A percentile compares a stretch with the other conserved stretches of the same genome.
These are phyloP conservation scores for Caenorhabditis wallacei DNA, from an alignment of 2,888 invertebrate species.

Conservation along the genomic window DNA sequence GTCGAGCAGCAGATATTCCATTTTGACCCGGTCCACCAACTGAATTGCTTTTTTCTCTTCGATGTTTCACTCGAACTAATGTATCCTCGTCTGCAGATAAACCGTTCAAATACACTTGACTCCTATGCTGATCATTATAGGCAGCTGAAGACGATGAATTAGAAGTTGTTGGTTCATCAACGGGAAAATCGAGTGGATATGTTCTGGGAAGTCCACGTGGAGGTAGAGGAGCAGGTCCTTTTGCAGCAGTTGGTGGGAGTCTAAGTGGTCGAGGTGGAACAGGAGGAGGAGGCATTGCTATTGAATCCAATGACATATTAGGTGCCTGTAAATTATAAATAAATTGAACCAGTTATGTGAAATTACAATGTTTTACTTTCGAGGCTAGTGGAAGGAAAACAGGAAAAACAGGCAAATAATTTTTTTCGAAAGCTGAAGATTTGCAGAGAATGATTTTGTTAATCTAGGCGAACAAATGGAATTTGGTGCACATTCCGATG, in stretches of 20 bases:
- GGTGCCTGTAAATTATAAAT: conserved; percentile 48
- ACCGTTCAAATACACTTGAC: conserved; percentile 73
- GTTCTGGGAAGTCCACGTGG: conserved; percentile 70
- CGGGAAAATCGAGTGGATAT: conserved; percentile 73
- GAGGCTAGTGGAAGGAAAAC: too few species aligned
- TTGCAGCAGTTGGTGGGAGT: conserved; percentile 67
- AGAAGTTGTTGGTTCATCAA: conserved; percentile 74
- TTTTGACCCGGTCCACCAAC: conserved; percentile 55
- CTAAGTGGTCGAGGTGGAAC: conserved; percentile 69
- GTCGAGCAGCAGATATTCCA: conserved; percentile 19
- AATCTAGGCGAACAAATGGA: too few species aligned
- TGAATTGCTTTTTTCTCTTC: conserved; percentile 74
- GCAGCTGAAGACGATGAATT: conserved; percentile 26
- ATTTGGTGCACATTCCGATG: too few species aligned
- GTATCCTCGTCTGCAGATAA: conserved; percentile 74
- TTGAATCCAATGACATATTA: conserved; percentile 57
- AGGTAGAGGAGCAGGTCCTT: conserved; percentile 67
- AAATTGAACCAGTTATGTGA: background rate
- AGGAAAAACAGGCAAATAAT: too few species aligned
- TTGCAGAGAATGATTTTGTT: too few species aligned
- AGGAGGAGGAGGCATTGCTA: conserved; percentile 71
- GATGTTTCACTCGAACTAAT: conserved; percentile 74
- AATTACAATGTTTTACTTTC: background rate
- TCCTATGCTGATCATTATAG: conserved; percentile 58
- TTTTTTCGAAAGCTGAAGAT: too few species aligned